phyloP scores from a whole-genome alignment of 2,113 vertebrate genomes.

The Xyrauchen texanus region DNA sequence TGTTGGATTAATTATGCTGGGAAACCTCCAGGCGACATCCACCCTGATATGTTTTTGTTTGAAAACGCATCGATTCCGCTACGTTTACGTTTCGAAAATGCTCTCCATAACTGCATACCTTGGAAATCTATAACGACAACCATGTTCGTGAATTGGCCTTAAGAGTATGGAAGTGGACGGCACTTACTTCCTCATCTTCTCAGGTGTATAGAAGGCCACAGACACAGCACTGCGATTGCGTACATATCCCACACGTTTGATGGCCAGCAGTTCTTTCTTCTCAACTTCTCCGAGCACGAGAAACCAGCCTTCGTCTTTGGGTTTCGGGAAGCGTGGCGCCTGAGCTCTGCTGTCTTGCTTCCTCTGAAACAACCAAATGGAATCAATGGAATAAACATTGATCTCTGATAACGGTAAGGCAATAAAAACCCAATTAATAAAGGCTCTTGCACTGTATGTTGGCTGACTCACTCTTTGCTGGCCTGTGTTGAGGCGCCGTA shows the following conservation, averaged over 20 bases:
- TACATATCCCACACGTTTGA: conserved; percentile 90
- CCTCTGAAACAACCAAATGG: conserved; percentile 71
- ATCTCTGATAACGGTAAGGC: not conserved
- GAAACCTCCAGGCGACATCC: no score
- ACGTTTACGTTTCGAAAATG: no score
- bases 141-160: no score
- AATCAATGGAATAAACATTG: not conserved
- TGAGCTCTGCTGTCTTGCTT: conserved; percentile 88
- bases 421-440: not conserved
- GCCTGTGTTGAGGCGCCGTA: conserved; percentile 80
- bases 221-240: conserved; percentile 76
- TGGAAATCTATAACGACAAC: no score
- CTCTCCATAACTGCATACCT: no score
- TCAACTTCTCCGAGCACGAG: conserved; percentile 92
- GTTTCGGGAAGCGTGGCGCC: conserved; percentile 89
- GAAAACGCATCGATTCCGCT: no score
- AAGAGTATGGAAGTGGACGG: not conserved
- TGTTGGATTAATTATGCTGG: no score
- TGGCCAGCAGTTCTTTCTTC: conserved; percentile 86
- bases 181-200: conserved; percentile 86
- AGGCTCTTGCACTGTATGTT: not conserved
- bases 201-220: conserved; percentile 91
- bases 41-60: no score
- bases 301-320: conserved; percentile 97
- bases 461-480: conserved; percentile 81